Conservation (phyloP, 2,888 invertebrate genomes). For the Gymnoscelis rufifasciata region DNA sequence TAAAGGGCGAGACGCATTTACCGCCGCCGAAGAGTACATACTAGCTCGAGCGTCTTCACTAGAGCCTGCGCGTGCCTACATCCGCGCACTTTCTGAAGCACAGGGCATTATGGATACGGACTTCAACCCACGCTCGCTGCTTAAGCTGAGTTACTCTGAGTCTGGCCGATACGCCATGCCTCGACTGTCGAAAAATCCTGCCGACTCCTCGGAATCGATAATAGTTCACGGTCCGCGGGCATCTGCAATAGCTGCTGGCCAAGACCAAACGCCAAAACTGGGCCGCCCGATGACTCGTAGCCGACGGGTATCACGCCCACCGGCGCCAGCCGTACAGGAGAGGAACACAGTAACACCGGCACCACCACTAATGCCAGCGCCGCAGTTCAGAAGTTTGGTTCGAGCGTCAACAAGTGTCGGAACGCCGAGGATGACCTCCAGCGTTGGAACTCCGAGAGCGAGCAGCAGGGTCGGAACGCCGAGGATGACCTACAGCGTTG, state of each 20-base stretch:
- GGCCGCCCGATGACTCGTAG: slow-evolving; percentile 4
- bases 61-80: neutral
- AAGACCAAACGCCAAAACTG: slow-evolving; percentile 8
- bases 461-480: too few relatives aligned
- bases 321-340: neutral
- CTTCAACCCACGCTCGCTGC: too few relatives aligned
- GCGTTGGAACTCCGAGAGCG: too few relatives aligned
- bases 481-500: too few relatives aligned
- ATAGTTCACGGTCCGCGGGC: neutral
- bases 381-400: too few relatives aligned
- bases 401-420: too few relatives aligned
- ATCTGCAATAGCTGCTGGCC: neutral
- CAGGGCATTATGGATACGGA: too few relatives aligned
- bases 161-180: slow-evolving; percentile 6
- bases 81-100: too few relatives aligned
- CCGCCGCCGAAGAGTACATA: neutral
- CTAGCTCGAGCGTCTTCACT: too few relatives aligned
- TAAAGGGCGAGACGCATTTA: neutral
- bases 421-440: too few relatives aligned
- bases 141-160: too few relatives aligned
- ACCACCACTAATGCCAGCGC: neutral
- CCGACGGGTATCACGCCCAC: slow-evolving; percentile 50
- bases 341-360: neutral
- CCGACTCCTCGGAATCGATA: neutral
- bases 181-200: neutral